Base-by-base conservation (phyloP, 2,113 vertebrate genomes). In the Variabilichromis moorii region DNA sequence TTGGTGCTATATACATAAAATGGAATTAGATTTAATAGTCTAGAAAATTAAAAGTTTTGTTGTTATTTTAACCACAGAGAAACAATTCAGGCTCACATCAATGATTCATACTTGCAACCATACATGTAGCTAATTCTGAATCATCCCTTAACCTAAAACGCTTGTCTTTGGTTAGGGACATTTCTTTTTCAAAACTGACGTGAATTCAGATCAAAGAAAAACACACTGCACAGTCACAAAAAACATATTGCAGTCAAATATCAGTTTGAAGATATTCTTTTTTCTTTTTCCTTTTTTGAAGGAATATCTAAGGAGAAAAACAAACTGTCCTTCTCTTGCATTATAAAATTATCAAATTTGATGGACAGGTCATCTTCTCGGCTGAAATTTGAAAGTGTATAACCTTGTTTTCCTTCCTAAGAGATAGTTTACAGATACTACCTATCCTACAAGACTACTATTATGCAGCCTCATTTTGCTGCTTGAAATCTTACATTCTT, bases 361-460 rank as follows among this genome's bases (percentile, higher is more conserved):
- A 66, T 37, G 10, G 19, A 37, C 33, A 35, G 10, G 31, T 35
- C 1, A 12, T 37, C 3, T 35, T n/a, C 17, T 66, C 0, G 0
- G 6, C 61, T 66, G 10, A 66, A 66, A 66, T 37, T 37, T n/a
- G 61, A 37, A 71, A 73, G 37, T 45, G 8, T 73, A 7, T 73
- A 4, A 73, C 21, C 21, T 26, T 1, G 8, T 45, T 73, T 73
- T 73, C 40, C 40, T 24, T 45, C 37, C 13, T 45, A 1, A 45
- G 13, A 45, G 37, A 24, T 4, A 19, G 37, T 45, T 73, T 45
- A 0, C n/a, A 45, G 13, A 73, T 45, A 9, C 12, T 73, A 10
- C 21, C 0, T 73, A 6, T 26, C 21, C 0, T 71, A 14, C 66
- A 16, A 26, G 68, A 45, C 21, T 1, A 73, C 21, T 45, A 21